Evolutionary conservation across 1,140 invertebrate species (phyloP).

Genomic region (Chlorops oryzae): DNA sequence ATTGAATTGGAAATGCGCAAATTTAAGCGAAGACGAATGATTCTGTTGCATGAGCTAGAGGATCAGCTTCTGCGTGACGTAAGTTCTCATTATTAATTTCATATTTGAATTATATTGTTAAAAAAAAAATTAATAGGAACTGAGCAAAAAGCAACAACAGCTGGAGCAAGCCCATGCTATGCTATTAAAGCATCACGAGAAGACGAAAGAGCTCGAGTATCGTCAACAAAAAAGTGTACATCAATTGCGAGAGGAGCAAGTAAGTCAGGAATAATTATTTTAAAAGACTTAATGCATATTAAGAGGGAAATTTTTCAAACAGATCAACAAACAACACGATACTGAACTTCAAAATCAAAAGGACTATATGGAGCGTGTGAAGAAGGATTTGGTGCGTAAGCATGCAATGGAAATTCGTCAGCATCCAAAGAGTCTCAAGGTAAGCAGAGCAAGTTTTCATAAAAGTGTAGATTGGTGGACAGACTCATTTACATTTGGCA

Average conservation of each 20-base stretch:
- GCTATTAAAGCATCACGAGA: constrained; percentile 91
- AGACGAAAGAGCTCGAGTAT: constrained; percentile 93
- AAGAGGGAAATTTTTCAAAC: no score
- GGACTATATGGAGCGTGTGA: constrained; percentile 90
- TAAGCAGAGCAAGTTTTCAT: no score
- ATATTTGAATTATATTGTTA: not conserved
- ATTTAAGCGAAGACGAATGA: constrained; percentile 84
- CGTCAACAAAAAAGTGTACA: constrained; percentile 92
- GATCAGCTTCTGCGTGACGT: constrained; percentile 87
- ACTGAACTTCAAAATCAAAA: constrained; percentile 94
- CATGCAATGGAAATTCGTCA: constrained; percentile 96
- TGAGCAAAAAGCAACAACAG: constrained; percentile 90
- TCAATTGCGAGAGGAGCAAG: constrained; percentile 73
- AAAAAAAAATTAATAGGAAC: constrained; percentile 58
- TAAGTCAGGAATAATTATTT: constrained; percentile 46
- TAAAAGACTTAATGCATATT: not conserved
- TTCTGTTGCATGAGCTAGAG: constrained; percentile 81
- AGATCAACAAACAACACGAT: constrained; percentile 81
- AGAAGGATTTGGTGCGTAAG: constrained; percentile 91
- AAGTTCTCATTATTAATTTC: constrained; percentile 26
- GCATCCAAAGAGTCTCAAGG: constrained; percentile 97
- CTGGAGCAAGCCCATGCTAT: constrained; percentile 93
- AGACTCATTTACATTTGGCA: no score
- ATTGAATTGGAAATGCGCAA: constrained; percentile 88
- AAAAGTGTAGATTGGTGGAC: no score